Base-by-base conservation (phyloP, 2,888 invertebrate genomes). In the Agriopis leucophaearia region DNA sequence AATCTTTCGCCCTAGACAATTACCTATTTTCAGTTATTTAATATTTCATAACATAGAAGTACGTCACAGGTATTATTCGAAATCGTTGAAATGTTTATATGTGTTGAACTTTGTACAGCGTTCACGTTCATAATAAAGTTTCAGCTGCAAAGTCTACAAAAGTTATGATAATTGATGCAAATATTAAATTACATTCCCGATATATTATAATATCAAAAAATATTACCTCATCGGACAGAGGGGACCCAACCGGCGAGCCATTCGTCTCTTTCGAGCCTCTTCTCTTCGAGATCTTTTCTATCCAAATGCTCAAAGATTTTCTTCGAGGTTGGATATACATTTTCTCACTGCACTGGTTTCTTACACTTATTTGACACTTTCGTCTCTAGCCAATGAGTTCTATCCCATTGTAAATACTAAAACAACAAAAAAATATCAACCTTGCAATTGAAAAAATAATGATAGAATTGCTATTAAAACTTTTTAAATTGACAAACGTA, bases 211-310 rank as follows among this genome's bases (percentile, higher is more conserved):
- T 38, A 38, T 2, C 2, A 18, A 42, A 3, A 36, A 52, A 18
- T 18, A 8, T 36, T 58, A 59, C 87, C 68, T 82, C 85, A 69
- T 87, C 86, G 18, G 83, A 80, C 2, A 76, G 70, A 66, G 87
- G 88, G 36, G 87, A 87, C 27, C 75, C 78, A n/a, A 74, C 8
- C 0, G 77, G 76, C 15, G 74, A 76, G 18, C 69, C 74, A 36
- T 77, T 82, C 0, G 86, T 85, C 51, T 77, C 78, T 47, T 77
- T 82, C 0, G 86, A 85, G 45, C 76, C 78, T 56, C 87, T 84
- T 44, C 89, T 80, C 64, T 78, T 87, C n/a, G 82, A 74, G 48
- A 88, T 73, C 59, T 85, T 89, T 38, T 88, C 89, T 13, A 88
- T 83, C 74, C 88, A 82, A 15, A 74, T 74, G 40, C 80, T 85